Percentiles rank a stretch among this genome's conserved stretches.
Evolutionary conservation across 2,797 vertebrate genomes (phyloP).

Genomic region (Acrossocheilus wenchowensis): DNA sequence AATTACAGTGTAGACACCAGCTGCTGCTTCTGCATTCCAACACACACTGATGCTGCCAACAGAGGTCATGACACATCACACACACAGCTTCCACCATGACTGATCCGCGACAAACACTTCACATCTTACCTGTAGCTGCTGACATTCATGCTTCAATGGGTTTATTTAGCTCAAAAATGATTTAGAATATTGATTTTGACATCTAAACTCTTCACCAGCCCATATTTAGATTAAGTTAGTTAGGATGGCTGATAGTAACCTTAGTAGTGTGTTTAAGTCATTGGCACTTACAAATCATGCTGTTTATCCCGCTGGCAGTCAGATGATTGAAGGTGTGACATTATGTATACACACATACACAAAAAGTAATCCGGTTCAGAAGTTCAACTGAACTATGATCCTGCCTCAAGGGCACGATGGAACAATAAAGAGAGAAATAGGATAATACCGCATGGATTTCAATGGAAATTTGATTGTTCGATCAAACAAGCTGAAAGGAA

Average conservation of each 20-base stretch:
- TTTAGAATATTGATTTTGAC: not conserved
- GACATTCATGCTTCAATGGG: not conserved
- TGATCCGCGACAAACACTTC: not conserved
- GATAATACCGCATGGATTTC: not conserved
- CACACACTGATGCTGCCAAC: conserved; percentile 49
- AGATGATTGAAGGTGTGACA: conserved; percentile 37
- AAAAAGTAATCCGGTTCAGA: conserved; percentile 82
- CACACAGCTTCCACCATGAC: conserved; percentile 5
- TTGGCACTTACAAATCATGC: conserved; percentile 32
- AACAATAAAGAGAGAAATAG: not conserved
- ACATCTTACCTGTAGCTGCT: not conserved
- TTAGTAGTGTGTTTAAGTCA: conserved; percentile 30
- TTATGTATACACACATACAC: conserved; percentile 25
- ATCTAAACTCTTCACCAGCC: not conserved
- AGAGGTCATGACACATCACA: conserved; percentile 58
- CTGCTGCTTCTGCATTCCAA: conserved; percentile 87
- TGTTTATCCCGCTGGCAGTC: conserved; percentile 52
- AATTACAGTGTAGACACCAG: conserved; percentile 90
- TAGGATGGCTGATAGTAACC: conserved; percentile 29
- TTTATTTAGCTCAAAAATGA: not conserved
- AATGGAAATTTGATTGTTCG: not conserved
- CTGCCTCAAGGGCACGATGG: not conserved
- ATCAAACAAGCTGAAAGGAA: not conserved
- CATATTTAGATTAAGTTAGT: not conserved
- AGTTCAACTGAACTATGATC: conserved; percentile 92